Evolutionary conservation across 2,888 invertebrate species (phyloP).

Genomic region (Caenorhabditis parvicauda): DNA sequence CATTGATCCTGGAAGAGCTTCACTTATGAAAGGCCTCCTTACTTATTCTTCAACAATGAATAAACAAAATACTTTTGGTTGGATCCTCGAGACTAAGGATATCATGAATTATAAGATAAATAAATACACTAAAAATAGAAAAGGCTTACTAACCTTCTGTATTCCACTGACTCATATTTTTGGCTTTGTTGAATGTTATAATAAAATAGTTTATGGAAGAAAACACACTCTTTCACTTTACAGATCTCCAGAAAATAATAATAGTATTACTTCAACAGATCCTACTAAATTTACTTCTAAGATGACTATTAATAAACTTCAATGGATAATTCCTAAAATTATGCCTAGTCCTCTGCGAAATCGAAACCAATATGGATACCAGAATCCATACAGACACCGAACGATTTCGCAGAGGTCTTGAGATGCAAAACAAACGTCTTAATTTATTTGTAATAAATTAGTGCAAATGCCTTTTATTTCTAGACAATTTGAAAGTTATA

Average conservation of each 20-base stretch:
- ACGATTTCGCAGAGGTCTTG: too few relatives aligned
- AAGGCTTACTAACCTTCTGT: slow-evolving; percentile 38
- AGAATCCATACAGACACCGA: too few relatives aligned
- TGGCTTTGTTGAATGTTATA: slow-evolving; percentile 49
- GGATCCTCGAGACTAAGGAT: slow-evolving; percentile 36
- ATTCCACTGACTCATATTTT: slow-evolving; percentile 42
- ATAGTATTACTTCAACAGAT: slow-evolving; percentile 32
- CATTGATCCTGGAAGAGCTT: slow-evolving; percentile 41
- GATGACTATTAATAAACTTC: slow-evolving; percentile 39
- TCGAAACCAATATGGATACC: too few relatives aligned
- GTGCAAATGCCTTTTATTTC: slow-evolving; percentile 40
- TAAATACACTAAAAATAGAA: slow-evolving; percentile 41
- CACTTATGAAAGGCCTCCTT: slow-evolving; percentile 38
- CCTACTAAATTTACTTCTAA: slow-evolving; percentile 31
- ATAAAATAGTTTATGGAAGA: slow-evolving; percentile 41
- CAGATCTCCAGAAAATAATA: slow-evolving; percentile 41
- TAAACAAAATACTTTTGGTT: slow-evolving; percentile 46
- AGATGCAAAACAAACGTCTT: slow-evolving; percentile 43
- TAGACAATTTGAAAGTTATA: slow-evolving; percentile 48
- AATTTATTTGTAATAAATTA: slow-evolving; percentile 35
- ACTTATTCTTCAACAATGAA: slow-evolving; percentile 33
- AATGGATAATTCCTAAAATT: slow-evolving; percentile 49
- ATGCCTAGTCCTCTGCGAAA: too few relatives aligned
- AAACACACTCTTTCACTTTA: slow-evolving; percentile 38
- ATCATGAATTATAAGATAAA: slow-evolving; percentile 39